Percentiles rank a stretch among this genome's conserved stretches.
These are phyloP conservation scores for Psephotus haematonotus DNA, from an alignment of 2,113 vertebrate species.

Conservation along the genomic window DNA sequence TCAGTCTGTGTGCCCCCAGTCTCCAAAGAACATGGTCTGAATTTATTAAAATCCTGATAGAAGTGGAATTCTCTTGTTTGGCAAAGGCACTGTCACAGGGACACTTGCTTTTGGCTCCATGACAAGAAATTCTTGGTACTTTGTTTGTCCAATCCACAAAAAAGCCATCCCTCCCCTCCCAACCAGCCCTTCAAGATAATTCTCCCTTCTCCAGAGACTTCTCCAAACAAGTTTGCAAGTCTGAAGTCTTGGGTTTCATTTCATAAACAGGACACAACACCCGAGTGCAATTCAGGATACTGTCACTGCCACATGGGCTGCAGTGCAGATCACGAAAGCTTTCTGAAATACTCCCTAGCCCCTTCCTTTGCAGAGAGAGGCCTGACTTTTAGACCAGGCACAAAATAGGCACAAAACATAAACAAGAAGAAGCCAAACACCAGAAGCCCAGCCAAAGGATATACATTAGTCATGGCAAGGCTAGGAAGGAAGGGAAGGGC, in stretches of 20 bases:
- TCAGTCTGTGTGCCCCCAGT: conserved; percentile 3
- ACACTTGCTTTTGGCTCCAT: conserved; percentile 16
- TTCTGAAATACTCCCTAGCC: conserved; percentile 88
- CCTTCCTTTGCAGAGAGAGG: conserved; percentile 87
- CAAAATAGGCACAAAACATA: conserved; percentile 88
- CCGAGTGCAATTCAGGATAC: conserved; percentile 82
- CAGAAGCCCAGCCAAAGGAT: conserved; percentile 87
- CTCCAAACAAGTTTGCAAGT: conserved; percentile 49
- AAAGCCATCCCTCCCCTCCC: conserved; percentile 25
- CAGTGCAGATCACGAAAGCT: conserved; percentile 85
- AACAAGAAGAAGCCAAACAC: conserved; percentile 84
- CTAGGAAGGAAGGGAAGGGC: conserved; percentile 55
- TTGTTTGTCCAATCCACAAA: conserved; percentile 31
- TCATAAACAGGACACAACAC: conserved; percentile 87
- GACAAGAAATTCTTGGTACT: conserved; percentile 35
- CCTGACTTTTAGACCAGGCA: conserved; percentile 85
- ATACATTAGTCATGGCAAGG: conserved; percentile 72
- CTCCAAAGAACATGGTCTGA: conserved; percentile 46
- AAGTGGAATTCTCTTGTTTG: conserved; percentile 34
- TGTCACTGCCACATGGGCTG: conserved; percentile 80
- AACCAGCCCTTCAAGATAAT: conserved; percentile 30
- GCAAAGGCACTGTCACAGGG: neutral
- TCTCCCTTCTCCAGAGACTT: conserved; percentile 58
- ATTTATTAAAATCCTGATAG: conserved; percentile 28
- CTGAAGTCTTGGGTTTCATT: conserved; percentile 77